These are phyloP conservation scores for Pogona vitticeps DNA, from an alignment of 2,113 vertebrate species.

Conservation along the genomic window DNA sequence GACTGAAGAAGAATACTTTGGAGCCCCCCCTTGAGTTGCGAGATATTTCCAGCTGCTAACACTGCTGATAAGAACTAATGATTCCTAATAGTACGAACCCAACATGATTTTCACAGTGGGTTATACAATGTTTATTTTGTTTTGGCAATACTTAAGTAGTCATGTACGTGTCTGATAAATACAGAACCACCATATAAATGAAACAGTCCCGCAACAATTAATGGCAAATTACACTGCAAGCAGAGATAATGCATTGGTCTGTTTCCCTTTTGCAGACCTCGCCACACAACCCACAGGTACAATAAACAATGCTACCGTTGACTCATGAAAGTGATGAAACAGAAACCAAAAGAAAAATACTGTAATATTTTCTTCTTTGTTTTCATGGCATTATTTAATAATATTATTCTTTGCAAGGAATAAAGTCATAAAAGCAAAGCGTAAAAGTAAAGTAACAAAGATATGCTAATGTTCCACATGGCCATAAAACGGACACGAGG, in stretches of 20 bases:
- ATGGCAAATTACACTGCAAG: constrained; percentile 48
- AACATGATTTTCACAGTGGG: constrained; percentile 69
- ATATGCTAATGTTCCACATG: not conserved
- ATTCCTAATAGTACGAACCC: constrained; percentile 68
- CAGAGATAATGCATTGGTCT: constrained; percentile 41
- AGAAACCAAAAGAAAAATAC: constrained; percentile 37
- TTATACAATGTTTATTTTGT: constrained; percentile 68
- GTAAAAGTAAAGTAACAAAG: constrained; percentile 49
- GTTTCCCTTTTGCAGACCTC: constrained; percentile 44
- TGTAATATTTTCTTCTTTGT: constrained; percentile 36
- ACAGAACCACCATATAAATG: constrained; percentile 56
- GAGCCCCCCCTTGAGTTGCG: constrained; percentile 56
- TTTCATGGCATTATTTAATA: constrained; percentile 56
- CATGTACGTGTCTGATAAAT: constrained; percentile 56
- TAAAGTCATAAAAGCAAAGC: constrained; percentile 57
- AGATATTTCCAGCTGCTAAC: constrained; percentile 69
- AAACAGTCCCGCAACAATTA: constrained; percentile 56
- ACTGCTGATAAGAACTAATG: constrained; percentile 58
- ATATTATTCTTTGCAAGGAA: constrained; percentile 43
- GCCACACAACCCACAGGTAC: constrained; percentile 47
- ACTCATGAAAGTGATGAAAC: constrained; percentile 55
- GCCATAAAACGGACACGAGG: not conserved
- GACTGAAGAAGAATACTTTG: constrained; percentile 50
- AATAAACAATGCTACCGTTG: constrained; percentile 33
- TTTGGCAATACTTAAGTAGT: constrained; percentile 62